Base-by-base conservation (phyloP, 1,140 invertebrate genomes). In the Aphidius ervi region DNA sequence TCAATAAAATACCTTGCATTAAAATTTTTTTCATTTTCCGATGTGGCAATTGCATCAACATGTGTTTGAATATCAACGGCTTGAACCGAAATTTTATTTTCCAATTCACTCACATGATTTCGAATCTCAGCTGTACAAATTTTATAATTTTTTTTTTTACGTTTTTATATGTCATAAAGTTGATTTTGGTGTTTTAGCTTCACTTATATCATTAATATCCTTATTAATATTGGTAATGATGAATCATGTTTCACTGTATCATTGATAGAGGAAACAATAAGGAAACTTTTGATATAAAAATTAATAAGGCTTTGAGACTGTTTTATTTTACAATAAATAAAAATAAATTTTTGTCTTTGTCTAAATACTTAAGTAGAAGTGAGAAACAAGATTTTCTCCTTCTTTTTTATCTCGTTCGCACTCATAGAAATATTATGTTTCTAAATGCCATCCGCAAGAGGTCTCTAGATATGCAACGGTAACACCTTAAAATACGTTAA, bases 1-100 rank as follows among this genome's bases (percentile, higher is more conserved):
- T 56, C 54, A 42, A 63, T 59, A 23, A 37, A 61, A 70, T 79
- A 84, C 84, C 84, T 84, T 87, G 84, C 59, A 84, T 83, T 56
- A 87, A 74, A 87, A 81, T n/a, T n/a, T 71, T 88, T 87, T 70
- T 87, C 84, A 61, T 84, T 79, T 74, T 88, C 86, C 61, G 87
- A 74, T 58, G 80, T 77, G 63, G 83, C 83, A 61, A 87, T 85
- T 40, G 83, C 82, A 68, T 83, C 82, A 46, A 87, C 75, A 69
- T 82, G 78, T 57, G 65, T 68, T 68, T 82, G 72, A 61, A 83
- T 76, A 66, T 81, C 81, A 68, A 72, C 73, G 46, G 70, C 67
- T 65, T 82, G 80, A 59, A 67, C 62, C 43, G 70, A 67, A 63
- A 74, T 68, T 65, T 74, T 77, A 69, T 59, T 70, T 75, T 79